Evolutionary conservation across 1,140 invertebrate species (phyloP).

Genomic region (Drosophila kanapiae): DNA sequence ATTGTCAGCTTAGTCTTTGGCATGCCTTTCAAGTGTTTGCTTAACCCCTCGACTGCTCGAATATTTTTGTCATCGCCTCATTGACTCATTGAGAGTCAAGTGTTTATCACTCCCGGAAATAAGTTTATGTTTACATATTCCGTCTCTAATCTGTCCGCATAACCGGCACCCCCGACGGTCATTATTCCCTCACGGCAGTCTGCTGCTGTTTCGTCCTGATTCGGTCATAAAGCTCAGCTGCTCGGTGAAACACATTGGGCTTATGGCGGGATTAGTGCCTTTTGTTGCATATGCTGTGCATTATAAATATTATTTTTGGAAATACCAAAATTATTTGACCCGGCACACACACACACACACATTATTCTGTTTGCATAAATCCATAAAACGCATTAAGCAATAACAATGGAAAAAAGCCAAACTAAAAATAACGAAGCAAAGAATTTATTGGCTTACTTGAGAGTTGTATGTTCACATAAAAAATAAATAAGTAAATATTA

Average conservation of each 20-base stretch:
- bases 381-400: background rate
- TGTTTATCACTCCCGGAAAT: constrained; percentile 36
- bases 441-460: background rate
- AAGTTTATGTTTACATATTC: constrained; percentile 30
- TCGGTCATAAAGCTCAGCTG: constrained; percentile 56
- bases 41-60: constrained; percentile 11
- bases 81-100: constrained; percentile 44
- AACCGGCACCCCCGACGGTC: background rate
- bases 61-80: constrained; percentile 23
- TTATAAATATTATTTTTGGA: constrained; percentile 51
- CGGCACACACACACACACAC: background rate
- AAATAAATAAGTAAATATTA: background rate
- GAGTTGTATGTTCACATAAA: background rate
- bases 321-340: constrained; percentile 25
- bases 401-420: background rate
- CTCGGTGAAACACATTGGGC: constrained; percentile 36
- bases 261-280: constrained; percentile 65
- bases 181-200: constrained; percentile 1
- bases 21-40: constrained; percentile 25
- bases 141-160: constrained; percentile 36
- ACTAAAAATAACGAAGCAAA: background rate
- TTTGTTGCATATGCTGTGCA: constrained; percentile 59
- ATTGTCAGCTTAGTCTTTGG: constrained; percentile 40
- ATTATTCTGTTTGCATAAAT: background rate
- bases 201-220: constrained; percentile 5